Conservation (phyloP, 2,888 invertebrate genomes). For the Antheraea assamensis region DNA sequence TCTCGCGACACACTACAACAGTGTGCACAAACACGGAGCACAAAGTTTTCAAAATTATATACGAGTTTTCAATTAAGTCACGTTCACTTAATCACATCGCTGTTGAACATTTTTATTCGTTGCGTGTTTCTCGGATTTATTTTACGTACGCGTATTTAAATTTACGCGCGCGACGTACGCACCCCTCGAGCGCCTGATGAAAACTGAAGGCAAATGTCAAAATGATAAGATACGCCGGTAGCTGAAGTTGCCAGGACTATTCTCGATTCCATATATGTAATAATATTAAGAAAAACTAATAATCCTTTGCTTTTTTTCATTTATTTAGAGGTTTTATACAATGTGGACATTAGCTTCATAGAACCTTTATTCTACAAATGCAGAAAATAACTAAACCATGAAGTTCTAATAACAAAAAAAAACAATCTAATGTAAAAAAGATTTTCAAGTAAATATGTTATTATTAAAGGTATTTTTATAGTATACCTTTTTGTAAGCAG, state of each 20-base stretch:
- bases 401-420: too few relatives aligned
- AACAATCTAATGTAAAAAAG: too few relatives aligned
- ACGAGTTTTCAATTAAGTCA: too few relatives aligned
- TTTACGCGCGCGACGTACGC: conserved; percentile 3
- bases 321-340: too few relatives aligned
- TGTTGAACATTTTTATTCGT: conserved; percentile 10
- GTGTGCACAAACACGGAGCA: conserved; percentile 1
- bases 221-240: conserved; percentile 23
- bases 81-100: conserved; percentile 14
- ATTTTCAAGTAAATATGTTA: too few relatives aligned
- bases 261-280: not conserved
- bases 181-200: conserved; percentile 2
- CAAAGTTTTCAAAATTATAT: conserved; percentile 15
- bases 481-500: too few relatives aligned
- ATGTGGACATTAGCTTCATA: too few relatives aligned
- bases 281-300: not conserved
- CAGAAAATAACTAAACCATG: too few relatives aligned
- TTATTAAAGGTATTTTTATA: too few relatives aligned
- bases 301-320: not conserved
- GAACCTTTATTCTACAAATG: too few relatives aligned
- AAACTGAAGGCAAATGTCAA: conserved; percentile 25
- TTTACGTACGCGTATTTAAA: too few relatives aligned
- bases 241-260: conserved; percentile 15
- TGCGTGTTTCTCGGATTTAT: conserved; percentile 17
- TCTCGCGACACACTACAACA: not conserved